phyloP scores from a whole-genome alignment of 2,113 vertebrate species.

The Eurypyga helias region DNA sequence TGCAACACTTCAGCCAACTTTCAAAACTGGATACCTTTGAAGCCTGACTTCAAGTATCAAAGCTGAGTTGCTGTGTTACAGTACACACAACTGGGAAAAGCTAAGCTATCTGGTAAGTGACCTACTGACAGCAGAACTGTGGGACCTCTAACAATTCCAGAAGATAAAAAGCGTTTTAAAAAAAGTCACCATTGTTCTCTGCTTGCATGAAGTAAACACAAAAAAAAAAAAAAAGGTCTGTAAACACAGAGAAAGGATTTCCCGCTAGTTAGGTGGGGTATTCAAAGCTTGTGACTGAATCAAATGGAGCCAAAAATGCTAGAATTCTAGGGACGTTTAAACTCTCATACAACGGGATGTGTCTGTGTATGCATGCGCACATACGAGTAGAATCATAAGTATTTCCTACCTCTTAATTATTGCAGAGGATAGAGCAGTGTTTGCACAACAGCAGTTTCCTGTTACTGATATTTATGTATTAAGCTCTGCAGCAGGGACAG shows the following conservation, averaged over 20 bases:
- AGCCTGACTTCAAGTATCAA: neutral
- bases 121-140: constrained; percentile 23
- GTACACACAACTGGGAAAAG: neutral
- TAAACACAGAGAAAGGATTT: constrained; percentile 63
- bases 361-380: neutral
- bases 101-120: neutral
- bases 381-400: neutral
- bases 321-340: neutral
- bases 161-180: constrained; percentile 36
- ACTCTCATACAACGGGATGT: neutral
- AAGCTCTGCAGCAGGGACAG: neutral
- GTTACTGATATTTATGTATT: neutral
- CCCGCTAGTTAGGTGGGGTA: constrained; percentile 27
- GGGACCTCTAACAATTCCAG: neutral
- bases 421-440: neutral
- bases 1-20: neutral
- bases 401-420: neutral
- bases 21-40: neutral
- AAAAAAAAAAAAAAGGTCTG: neutral
- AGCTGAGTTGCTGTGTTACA: neutral
- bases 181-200: constrained; percentile 20
- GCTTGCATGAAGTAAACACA: constrained; percentile 28
- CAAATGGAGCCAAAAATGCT: neutral
- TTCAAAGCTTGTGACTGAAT: neutral
- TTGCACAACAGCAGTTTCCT: neutral